Percentiles rank a stretch among this genome's conserved stretches.
Evolutionary conservation across 2,888 invertebrate species (phyloP).

Genomic region (Euspilapteryx auroguttella): DNA sequence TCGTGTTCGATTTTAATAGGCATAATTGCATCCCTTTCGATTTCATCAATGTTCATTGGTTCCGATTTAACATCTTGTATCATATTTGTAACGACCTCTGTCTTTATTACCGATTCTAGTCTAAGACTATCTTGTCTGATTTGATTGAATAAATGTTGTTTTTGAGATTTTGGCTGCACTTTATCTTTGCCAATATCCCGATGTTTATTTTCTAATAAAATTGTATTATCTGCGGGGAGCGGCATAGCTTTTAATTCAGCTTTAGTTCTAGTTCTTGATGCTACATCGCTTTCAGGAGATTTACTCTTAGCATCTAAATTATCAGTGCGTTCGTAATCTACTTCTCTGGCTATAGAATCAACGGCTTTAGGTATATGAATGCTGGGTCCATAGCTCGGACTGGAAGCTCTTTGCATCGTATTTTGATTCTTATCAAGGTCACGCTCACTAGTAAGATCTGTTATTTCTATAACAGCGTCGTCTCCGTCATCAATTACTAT

Average conservation of each 20-base stretch:
- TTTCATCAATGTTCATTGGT: slow-evolving; percentile 67
- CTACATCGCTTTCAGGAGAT: slow-evolving; percentile 55
- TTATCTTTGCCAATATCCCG: slow-evolving; percentile 22
- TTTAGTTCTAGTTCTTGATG: slow-evolving; percentile 81
- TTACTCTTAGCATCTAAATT: slow-evolving; percentile 28
- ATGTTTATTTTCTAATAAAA: slow-evolving; percentile 11
- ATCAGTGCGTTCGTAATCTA: slow-evolving; percentile 32
- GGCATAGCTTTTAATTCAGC: slow-evolving; percentile 75
- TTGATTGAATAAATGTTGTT: slow-evolving; percentile 48
- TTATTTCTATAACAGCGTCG: slow-evolving; percentile 50
- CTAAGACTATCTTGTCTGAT: slow-evolving; percentile 43
- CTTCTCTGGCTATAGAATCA: slow-evolving; percentile 63
- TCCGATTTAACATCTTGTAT: slow-evolving; percentile 68
- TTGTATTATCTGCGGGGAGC: slow-evolving; percentile 29
- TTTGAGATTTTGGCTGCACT: slow-evolving; percentile 40
- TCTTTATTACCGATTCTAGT: slow-evolving; percentile 62
- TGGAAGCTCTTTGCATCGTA: slow-evolving; percentile 14
- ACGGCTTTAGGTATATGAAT: slow-evolving; percentile 70
- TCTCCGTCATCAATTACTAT: slow-evolving; percentile 52
- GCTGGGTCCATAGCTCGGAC: slow-evolving; percentile 30
- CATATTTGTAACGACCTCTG: slow-evolving; percentile 57
- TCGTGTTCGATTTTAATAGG: slow-evolving; percentile 37
- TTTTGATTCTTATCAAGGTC: slow-evolving; percentile 20
- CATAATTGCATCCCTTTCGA: slow-evolving; percentile 60
- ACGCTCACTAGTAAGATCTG: slow-evolving; percentile 41